Evolutionary conservation across 2,113 vertebrate genomes (phyloP).

Genomic region (Leptodactylus fuscus): DNA sequence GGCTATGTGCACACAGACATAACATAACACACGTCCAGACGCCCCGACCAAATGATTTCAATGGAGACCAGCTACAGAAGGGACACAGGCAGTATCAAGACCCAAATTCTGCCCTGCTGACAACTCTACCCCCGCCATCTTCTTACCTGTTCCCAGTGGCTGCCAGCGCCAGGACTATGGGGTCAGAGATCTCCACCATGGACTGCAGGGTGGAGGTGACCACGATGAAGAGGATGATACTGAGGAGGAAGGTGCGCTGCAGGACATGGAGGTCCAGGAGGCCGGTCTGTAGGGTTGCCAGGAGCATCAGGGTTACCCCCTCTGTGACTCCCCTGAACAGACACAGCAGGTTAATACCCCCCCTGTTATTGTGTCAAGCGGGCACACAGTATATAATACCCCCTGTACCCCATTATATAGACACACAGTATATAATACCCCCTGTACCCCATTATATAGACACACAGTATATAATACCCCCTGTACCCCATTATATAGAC

Average conservation of each 20-base stretch:
- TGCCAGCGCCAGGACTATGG: conserved; percentile 80
- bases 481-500: no score
- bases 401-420: not conserved
- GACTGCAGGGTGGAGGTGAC: conserved; percentile 87
- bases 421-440: not conserved
- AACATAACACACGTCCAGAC: no score
- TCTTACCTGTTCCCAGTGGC: conserved; percentile 82
- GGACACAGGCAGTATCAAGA: no score
- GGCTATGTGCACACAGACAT: no score
- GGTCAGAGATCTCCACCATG: conserved; percentile 87
- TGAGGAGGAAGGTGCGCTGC: conserved; percentile 88
- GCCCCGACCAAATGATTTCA: no score
- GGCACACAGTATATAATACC: not conserved
- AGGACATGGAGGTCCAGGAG: conserved; percentile 83
- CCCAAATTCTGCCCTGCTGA: no score
- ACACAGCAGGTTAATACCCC: not conserved
- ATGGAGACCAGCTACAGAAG: no score
- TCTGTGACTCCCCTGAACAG: conserved; percentile 83
- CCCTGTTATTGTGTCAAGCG: no score
- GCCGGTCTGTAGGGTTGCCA: conserved; percentile 87
- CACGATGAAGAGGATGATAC: conserved; percentile 91
- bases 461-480: not conserved
- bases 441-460: not conserved
- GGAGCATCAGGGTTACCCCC: conserved; percentile 83
- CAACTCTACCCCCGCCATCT: no score